A percentile compares a stretch with the other conserved stretches of the same genome.
phyloP scores from a whole-genome alignment of 2,797 vertebrate genomes.

The Cryptoprocta ferox region DNA sequence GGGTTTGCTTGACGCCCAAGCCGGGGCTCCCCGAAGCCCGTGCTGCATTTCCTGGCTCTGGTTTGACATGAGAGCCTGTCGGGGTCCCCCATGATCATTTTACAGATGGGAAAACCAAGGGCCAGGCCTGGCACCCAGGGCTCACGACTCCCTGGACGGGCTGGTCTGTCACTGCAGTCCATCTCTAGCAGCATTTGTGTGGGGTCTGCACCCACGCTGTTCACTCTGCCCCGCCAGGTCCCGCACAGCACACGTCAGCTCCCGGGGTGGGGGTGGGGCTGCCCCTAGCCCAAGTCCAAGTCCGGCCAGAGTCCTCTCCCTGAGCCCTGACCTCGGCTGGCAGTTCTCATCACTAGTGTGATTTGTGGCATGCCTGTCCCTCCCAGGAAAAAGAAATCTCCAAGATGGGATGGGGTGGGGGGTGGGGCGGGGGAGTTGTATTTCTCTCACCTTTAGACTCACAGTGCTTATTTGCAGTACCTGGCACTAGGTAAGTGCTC shows the following conservation, averaged over 20 bases:
- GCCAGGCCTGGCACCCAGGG: background rate
- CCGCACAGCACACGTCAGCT: rapidly evolving
- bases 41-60: background rate
- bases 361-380: background rate
- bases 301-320: background rate
- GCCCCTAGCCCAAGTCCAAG: background rate
- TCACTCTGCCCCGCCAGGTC: background rate
- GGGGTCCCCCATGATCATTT: background rate
- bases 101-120: background rate
- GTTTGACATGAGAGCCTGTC: rapidly evolving
- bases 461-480: background rate
- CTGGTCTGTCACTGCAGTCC: background rate
- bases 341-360: background rate
- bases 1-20: background rate
- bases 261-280: rapidly evolving
- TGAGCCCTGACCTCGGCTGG: background rate
- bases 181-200: rapidly evolving
- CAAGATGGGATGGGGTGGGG: too few species aligned
- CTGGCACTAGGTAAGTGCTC: background rate
- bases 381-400: background rate
- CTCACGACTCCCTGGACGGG: background rate
- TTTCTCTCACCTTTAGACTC: background rate
- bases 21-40: background rate
- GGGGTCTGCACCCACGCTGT: background rate
- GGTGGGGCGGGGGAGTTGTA: background rate